Evolutionary conservation across 2,888 invertebrate species (phyloP).

Genomic region (Lasius platythorax): DNA sequence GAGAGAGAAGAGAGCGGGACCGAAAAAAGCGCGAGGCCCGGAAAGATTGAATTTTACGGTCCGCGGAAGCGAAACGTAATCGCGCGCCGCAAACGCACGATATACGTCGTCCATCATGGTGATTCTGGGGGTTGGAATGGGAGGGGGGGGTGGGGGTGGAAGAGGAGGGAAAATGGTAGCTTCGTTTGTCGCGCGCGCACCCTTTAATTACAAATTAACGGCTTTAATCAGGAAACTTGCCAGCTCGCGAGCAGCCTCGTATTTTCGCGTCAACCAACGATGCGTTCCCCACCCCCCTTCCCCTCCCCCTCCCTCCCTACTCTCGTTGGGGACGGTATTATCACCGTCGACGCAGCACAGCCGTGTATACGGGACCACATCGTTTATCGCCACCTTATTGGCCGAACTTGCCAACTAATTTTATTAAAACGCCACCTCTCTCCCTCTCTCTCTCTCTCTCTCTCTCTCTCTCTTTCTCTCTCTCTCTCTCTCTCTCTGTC

Average conservation of each 20-base stretch:
- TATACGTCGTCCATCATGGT: constrained; percentile 38
- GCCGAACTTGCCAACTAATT: constrained; percentile 79
- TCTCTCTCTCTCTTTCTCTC: neutral
- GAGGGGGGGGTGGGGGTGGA: neutral
- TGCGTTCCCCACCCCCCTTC: constrained; percentile 16
- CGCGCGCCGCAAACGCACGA: constrained; percentile 28
- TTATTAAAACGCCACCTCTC: constrained; percentile 76
- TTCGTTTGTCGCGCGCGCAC: constrained; percentile 50
- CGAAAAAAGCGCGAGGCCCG: constrained; percentile 43
- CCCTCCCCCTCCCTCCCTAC: neutral
- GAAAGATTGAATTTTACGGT: constrained; percentile 50
- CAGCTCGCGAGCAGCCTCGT: constrained; percentile 75
- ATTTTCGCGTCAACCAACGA: constrained; percentile 77
- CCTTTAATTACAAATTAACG: constrained; percentile 83
- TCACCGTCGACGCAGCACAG: constrained; percentile 75
- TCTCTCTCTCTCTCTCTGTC: neutral
- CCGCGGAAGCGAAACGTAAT: constrained; percentile 52
- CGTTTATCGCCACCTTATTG: constrained; percentile 79
- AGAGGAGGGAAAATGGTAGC: neutral
- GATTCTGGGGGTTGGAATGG: neutral
- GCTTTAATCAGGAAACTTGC: constrained; percentile 83
- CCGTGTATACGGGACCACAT: constrained; percentile 68
- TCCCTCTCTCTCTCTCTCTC: neutral
- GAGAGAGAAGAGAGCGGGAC: neutral
- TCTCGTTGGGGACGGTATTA: constrained; percentile 77